Base-by-base conservation (phyloP, 2,888 invertebrate species). In the Griposia aprilina region DNA sequence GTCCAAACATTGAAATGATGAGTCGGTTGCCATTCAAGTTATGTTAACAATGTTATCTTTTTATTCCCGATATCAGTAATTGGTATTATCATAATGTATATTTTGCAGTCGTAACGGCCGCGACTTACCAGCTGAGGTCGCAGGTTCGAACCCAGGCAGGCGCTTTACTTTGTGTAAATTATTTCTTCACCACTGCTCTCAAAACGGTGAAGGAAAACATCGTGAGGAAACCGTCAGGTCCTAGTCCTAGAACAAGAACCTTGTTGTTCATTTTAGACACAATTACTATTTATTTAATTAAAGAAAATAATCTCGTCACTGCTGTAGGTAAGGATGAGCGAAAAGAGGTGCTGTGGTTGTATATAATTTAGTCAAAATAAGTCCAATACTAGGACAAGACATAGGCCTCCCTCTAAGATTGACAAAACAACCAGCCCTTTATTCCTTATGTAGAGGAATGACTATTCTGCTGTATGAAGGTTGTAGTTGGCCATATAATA, bases 41-140 rank as follows among this genome's bases (percentile, higher is more conserved):
- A 76, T 63, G 41, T 59, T 26, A 52, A 76, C 76, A 76, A 74
- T 62, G 48, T n/a, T n/a, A n/a, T n/a, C 23, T 55, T 62, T 48
- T 67, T 60, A 50, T 75, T 50, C 13, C 65, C 26, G 11, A 41
- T 63, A 63, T 20, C 36, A 41, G n/a, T 50, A 48, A 5, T 30
- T n/a, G 23, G 5, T 13, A 55, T 30, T 67, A 48, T 55, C 20
- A 41, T 80, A 55, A 79, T 70, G 17, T 30, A 7, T 13, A 20
- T 2, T 57, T 36, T 55, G 30, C 30, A 36, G 30, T 36, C 2
- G 30, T 36, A 36, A 36, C 30, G 30, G 30, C 30, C 30, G 30
- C 30, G 30, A 36, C 30, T 36, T 36, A 36, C 30, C 2, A 36
- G 30, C 30, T 36, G 30, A 36, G 30, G 30, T 36, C 30, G 30